Percentiles rank a stretch among this genome's conserved stretches.
These are phyloP conservation scores for Nibea albiflora DNA, from an alignment of 2,113 vertebrate genomes.

Conservation along the genomic window DNA sequence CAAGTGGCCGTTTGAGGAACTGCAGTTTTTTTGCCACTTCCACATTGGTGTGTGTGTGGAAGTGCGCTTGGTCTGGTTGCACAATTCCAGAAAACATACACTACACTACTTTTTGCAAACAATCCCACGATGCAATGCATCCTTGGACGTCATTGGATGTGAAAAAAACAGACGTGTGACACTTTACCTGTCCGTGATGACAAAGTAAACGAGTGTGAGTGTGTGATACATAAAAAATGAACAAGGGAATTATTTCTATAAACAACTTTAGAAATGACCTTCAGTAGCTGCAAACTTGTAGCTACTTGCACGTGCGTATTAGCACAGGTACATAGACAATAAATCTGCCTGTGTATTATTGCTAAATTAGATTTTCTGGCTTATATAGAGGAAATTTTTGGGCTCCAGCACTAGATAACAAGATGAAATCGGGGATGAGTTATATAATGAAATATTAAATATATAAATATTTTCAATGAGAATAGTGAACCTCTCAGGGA, in stretches of 20 bases:
- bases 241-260: too few relatives aligned
- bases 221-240: too few relatives aligned
- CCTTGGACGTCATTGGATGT: background rate
- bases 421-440: background rate
- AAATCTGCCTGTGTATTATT: constrained; percentile 9
- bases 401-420: background rate
- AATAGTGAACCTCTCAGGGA: background rate
- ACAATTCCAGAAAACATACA: too few relatives aligned
- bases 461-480: background rate
- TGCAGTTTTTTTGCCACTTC: too few relatives aligned
- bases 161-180: background rate
- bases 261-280: background rate
- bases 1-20: too few relatives aligned
- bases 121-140: background rate
- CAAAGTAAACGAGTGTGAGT: too few relatives aligned
- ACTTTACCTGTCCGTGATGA: background rate
- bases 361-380: constrained; percentile 15
- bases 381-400: constrained; percentile 4
- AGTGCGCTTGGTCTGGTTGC: too few relatives aligned
- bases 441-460: background rate
- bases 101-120: too few relatives aligned
- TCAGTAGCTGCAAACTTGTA: background rate
- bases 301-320: background rate
- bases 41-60: too few relatives aligned
- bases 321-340: constrained; percentile 2